phyloP scores from a whole-genome alignment of 2,797 vertebrate species.

The Chloroceryle inda region DNA sequence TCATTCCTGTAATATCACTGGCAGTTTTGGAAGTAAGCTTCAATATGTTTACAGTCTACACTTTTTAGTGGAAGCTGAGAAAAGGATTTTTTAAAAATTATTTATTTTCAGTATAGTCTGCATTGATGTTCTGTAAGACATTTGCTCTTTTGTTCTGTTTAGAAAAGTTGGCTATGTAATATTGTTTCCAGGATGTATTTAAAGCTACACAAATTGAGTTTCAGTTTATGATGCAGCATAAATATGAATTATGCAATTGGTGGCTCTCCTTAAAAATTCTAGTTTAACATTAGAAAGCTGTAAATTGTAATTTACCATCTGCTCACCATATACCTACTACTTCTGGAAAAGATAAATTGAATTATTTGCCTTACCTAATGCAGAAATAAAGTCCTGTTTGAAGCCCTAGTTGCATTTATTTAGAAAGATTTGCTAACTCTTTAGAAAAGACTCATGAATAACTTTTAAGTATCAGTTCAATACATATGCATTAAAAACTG shows the following conservation, averaged over 20 bases:
- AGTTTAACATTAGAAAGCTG: constrained; percentile 52
- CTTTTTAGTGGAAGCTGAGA: background rate
- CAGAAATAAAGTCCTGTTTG: constrained; percentile 51
- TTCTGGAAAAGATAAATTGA: constrained; percentile 43
- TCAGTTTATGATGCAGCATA: constrained; percentile 28
- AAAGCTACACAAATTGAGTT: constrained; percentile 25
- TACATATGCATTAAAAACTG: background rate
- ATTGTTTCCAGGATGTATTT: constrained; percentile 1
- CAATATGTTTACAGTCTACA: background rate
- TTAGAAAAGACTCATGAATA: background rate
- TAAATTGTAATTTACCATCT: constrained; percentile 62
- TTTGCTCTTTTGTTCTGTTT: background rate
- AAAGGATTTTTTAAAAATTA: background rate
- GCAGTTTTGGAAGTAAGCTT: background rate
- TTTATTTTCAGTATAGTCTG: background rate
- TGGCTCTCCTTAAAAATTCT: constrained; percentile 45
- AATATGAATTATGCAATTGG: constrained; percentile 53
- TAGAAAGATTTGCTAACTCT: constrained; percentile 21
- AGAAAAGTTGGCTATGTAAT: background rate
- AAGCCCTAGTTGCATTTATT: constrained; percentile 15
- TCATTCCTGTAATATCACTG: background rate
- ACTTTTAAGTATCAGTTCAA: background rate
- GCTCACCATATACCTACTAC: constrained; percentile 32
- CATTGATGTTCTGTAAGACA: background rate
- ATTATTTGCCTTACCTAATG: constrained; percentile 51